phyloP scores from a whole-genome alignment of 2,888 invertebrate species.

The Copidosoma aretas region DNA sequence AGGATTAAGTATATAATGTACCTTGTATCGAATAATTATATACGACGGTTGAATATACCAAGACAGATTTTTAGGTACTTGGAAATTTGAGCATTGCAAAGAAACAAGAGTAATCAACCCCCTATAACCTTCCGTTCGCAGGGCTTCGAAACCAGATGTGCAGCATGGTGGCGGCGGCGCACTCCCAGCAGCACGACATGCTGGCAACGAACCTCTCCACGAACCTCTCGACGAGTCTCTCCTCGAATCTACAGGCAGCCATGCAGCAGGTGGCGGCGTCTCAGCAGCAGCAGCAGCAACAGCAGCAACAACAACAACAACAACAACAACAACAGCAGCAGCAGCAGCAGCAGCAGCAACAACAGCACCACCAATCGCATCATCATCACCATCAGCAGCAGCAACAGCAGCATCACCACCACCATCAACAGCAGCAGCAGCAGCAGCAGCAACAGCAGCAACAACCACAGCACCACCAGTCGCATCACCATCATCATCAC shows the following conservation, averaged over 20 bases:
- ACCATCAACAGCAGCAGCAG: constrained; percentile 1
- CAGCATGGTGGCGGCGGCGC: constrained; percentile 76
- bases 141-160: constrained; percentile 85
- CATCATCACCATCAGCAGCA: constrained; percentile 33
- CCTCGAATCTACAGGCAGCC: constrained; percentile 60
- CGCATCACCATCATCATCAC: constrained; percentile 54
- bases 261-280: constrained; percentile 60
- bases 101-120: neutral
- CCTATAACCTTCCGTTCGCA: constrained; percentile 37
- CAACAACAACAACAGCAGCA: constrained; percentile 61
- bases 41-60: too few species aligned
- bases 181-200: constrained; percentile 65
- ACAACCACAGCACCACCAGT: constrained; percentile 17
- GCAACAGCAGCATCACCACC: constrained; percentile 55
- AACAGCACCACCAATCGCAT: constrained; percentile 52
- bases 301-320: constrained; percentile 56
- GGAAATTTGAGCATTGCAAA: too few species aligned
- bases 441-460: constrained; percentile 12
- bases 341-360: constrained; percentile 57
- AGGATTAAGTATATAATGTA: too few species aligned
- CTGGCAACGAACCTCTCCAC: constrained; percentile 63
- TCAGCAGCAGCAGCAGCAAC: constrained; percentile 54
- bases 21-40: too few species aligned
- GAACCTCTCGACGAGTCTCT: constrained; percentile 59
- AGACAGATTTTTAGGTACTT: too few species aligned